Percentiles rank a stretch among this genome's conserved stretches.
Evolutionary conservation across 2,113 vertebrate species (phyloP).

Genomic region (Microcebus tavaratra): DNA sequence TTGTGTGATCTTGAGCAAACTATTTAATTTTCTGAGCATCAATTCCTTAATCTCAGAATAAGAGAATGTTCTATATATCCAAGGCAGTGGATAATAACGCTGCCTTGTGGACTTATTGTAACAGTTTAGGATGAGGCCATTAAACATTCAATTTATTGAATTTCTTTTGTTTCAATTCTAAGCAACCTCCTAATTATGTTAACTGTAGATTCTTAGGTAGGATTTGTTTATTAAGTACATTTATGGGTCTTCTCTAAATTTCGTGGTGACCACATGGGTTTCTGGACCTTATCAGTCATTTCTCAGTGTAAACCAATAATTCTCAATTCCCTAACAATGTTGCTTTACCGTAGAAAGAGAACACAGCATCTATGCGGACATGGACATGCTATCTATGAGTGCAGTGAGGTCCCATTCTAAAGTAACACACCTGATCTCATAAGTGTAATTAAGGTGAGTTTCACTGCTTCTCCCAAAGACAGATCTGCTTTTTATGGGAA

Average conservation of each 20-base stretch:
- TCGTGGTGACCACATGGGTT: neutral
- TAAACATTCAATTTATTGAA: neutral
- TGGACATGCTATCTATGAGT: neutral
- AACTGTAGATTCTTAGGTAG: neutral
- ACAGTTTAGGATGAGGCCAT: neutral
- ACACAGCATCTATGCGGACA: neutral
- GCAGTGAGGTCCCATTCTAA: neutral
- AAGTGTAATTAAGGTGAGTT: neutral
- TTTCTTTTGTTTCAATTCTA: conserved; percentile 21
- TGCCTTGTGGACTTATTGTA: neutral
- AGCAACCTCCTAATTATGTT: neutral
- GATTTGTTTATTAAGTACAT: no score
- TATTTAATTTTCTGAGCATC: conserved; percentile 14
- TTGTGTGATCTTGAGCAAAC: neutral
- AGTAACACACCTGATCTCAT: neutral
- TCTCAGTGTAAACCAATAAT: neutral
- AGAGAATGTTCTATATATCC: neutral
- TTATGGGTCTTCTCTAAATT: neutral
- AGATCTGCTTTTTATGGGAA: neutral
- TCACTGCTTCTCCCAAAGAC: neutral
- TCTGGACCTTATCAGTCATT: neutral
- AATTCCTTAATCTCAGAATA: conserved; percentile 7
- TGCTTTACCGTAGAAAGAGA: neutral
- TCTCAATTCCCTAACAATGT: neutral
- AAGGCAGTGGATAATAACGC: neutral